Evolutionary conservation across 2,888 invertebrate species (phyloP).

Genomic region (Podabrus alpinus): DNA sequence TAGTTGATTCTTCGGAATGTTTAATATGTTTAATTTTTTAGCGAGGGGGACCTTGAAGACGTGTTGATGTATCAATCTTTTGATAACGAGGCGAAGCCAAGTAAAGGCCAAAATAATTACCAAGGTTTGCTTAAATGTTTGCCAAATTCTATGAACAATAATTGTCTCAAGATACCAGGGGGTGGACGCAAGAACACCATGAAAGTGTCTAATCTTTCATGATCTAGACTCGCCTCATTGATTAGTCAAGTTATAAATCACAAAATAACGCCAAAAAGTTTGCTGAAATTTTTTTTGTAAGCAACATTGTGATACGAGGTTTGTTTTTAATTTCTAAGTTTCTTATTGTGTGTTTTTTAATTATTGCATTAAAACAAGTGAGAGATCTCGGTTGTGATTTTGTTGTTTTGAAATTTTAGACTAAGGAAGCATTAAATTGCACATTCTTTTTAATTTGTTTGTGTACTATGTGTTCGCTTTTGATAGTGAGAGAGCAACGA

Average conservation of each 20-base stretch:
- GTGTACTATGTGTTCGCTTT: not conserved
- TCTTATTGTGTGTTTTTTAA: not conserved
- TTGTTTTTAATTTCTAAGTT: not conserved
- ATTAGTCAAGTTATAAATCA: not conserved
- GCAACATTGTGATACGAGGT: not conserved
- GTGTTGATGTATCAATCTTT: slow-evolving; percentile 61
- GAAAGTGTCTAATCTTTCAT: slow-evolving; percentile 27
- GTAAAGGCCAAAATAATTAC: slow-evolving; percentile 34
- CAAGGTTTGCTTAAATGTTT: slow-evolving; percentile 52
- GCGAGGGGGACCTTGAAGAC: slow-evolving; percentile 75
- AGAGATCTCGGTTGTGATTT: not conserved
- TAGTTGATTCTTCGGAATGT: not conserved
- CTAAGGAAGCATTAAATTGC: not conserved
- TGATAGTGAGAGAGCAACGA: not conserved
- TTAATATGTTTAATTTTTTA: slow-evolving; percentile 47
- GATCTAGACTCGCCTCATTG: not conserved
- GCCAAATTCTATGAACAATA: slow-evolving; percentile 40
- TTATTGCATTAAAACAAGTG: not conserved
- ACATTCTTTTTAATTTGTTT: not conserved
- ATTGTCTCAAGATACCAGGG: slow-evolving; percentile 31
- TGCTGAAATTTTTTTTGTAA: not conserved
- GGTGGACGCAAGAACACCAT: slow-evolving; percentile 29
- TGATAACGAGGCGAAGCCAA: slow-evolving; percentile 41
- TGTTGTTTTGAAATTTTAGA: not conserved
- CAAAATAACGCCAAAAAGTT: not conserved